A percentile compares a stretch with the other conserved stretches of the same genome.
phyloP scores from a whole-genome alignment of 2,888 invertebrate species.

The Pseudoips prasinana region DNA sequence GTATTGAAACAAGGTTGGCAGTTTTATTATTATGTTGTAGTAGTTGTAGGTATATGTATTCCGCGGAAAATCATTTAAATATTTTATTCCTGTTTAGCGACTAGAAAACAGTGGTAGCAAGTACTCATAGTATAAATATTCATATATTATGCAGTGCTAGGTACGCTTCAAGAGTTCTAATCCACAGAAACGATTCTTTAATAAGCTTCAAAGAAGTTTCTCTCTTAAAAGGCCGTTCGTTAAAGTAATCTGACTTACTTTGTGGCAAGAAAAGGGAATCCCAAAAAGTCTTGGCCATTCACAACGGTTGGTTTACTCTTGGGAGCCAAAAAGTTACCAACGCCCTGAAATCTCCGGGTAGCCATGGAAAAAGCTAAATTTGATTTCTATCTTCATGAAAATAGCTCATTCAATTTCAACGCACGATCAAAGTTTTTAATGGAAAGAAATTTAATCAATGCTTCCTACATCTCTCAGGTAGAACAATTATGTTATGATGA shows the following conservation, averaged over 20 bases:
- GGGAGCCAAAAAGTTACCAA: conserved; percentile 62
- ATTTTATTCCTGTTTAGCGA: too few species aligned
- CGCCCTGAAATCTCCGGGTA: conserved; percentile 43
- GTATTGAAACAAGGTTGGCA: too few species aligned
- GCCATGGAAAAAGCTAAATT: conserved; percentile 52
- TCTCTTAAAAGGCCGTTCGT: conserved; percentile 60
- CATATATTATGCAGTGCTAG: conserved; percentile 42
- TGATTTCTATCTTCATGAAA: conserved; percentile 39
- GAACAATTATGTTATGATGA: too few species aligned
- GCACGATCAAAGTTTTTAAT: conserved; percentile 13
- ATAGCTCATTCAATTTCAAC: conserved; percentile 27
- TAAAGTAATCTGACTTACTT: conserved; percentile 69
- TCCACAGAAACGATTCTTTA: conserved; percentile 61
- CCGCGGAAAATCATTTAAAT: too few species aligned
- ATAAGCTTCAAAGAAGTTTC: conserved; percentile 69
- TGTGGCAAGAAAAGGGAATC: conserved; percentile 63
- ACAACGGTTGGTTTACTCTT: conserved; percentile 61
- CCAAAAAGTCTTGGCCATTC: conserved; percentile 60
- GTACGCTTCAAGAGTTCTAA: conserved; percentile 45
- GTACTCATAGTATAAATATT: too few species aligned
- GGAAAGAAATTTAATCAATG: conserved; percentile 3
- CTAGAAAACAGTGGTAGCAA: too few species aligned
- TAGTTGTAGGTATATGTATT: too few species aligned
- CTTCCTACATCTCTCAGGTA: too few species aligned
- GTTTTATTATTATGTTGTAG: too few species aligned